phyloP scores from a whole-genome alignment of 2,113 vertebrate species.

The Sylvietta virens region DNA sequence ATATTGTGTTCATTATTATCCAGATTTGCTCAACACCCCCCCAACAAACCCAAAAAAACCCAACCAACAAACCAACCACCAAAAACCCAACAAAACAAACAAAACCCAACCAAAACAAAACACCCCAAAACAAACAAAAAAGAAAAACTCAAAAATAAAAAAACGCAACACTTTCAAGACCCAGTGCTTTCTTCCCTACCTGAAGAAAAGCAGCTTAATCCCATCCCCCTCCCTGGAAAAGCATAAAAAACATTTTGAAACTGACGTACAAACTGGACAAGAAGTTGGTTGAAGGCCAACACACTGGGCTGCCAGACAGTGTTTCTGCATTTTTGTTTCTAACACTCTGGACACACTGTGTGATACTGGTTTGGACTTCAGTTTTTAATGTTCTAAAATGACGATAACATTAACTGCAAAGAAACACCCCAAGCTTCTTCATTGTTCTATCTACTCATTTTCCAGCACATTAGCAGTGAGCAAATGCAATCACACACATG shows the following conservation, averaged over 20 bases:
- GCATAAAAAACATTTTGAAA: background rate
- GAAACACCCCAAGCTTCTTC: background rate
- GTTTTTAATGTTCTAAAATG: background rate
- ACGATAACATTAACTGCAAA: background rate
- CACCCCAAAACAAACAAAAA: background rate
- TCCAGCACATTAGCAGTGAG: background rate
- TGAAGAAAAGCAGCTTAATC: background rate
- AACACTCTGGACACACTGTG: accelerated
- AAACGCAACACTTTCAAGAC: background rate
- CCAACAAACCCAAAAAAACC: background rate
- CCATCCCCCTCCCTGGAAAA: background rate
- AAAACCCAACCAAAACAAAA: no score
- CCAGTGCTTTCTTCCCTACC: background rate
- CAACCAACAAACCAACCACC: background rate
- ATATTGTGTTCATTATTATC: accelerated
- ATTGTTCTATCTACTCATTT: background rate
- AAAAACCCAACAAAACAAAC: background rate
- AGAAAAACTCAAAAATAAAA: background rate
- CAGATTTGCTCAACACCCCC: background rate
- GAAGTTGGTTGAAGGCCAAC: background rate
- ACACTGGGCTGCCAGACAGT: accelerated
- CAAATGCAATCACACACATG: background rate
- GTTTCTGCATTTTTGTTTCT: accelerated
- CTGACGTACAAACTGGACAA: background rate
- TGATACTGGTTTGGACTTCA: background rate